These are phyloP conservation scores for Papilio glaucus DNA, from an alignment of 1,140 invertebrate genomes.

Conservation along the genomic window DNA sequence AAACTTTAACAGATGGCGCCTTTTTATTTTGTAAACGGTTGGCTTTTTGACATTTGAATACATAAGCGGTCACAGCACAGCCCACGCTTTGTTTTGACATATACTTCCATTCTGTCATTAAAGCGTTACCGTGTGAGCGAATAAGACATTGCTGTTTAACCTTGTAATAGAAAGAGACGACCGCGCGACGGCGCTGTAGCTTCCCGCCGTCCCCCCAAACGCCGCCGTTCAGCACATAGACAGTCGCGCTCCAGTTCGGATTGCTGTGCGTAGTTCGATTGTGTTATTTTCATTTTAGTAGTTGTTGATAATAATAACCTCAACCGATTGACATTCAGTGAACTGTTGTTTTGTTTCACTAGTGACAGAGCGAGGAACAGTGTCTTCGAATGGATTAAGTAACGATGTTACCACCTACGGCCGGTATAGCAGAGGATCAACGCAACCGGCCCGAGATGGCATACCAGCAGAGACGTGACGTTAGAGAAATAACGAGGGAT, in stretches of 20 bases:
- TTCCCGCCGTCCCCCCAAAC: conserved; percentile 76
- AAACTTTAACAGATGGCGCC: conserved; percentile 54
- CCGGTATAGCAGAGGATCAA: conserved; percentile 74
- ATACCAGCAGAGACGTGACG: conserved; percentile 77
- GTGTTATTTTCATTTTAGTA: conserved; percentile 62
- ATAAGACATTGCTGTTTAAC: conserved; percentile 43
- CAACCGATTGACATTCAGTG: conserved; percentile 47
- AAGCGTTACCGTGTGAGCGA: conserved; percentile 60
- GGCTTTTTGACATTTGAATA: conserved; percentile 73
- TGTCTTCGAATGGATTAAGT: conserved; percentile 75
- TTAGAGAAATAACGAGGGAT: conserved; percentile 76
- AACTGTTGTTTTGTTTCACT: conserved; percentile 37
- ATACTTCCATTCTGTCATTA: conserved; percentile 66
- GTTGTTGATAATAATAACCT: conserved; percentile 49
- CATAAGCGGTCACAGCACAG: conserved; percentile 54
- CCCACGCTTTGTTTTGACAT: conserved; percentile 81
- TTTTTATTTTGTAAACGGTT: conserved; percentile 56
- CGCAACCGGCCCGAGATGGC: conserved; percentile 76
- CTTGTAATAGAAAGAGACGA: conserved; percentile 52
- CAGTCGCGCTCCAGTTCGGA: conserved; percentile 74
- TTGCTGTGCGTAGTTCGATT: conserved; percentile 64
- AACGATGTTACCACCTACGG: conserved; percentile 81
- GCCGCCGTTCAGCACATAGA: conserved; percentile 50
- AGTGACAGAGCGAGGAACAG: conserved; percentile 54
- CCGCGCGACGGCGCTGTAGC: conserved; percentile 76